Evolutionary conservation across 2,113 vertebrate species (phyloP), one percentile per base, ranked within the genome.

Genomic region (Colistium nudipinnis): DNA sequence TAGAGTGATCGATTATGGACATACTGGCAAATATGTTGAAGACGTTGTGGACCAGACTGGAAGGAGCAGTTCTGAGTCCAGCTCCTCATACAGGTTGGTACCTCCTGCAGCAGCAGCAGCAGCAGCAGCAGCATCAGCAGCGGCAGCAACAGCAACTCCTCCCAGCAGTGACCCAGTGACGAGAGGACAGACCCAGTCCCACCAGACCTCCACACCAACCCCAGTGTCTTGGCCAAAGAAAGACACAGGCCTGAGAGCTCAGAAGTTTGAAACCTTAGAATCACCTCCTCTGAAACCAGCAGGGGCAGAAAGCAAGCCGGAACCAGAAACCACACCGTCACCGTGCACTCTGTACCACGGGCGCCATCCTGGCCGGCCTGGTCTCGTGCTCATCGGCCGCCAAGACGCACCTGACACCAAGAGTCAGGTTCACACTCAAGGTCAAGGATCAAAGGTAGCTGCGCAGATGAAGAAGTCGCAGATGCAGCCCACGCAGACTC

Each of bases 1-100:
- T 69, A 96, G 96, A 83, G 95, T 98, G 12, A 96, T 97, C 44
- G 97, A 98, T 76, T 98, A 98, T 28, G 96, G 96, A 78, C 96
- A 98, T 51, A 94, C 92, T 13, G 94, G 95, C 17, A 96, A 96
- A 78, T 96, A 94, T 6, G 53, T 36, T 14, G 92, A 89, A 1
- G 94, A 91, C 59, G 73, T 88, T 0, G 92, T 92, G 62, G 86
- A 93, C 49, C 92, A 91, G 0, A 66, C 90, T 19, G 77, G 44
- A 77, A 55, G 28, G 0, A 57, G 44, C 35, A n/a, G 48, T 59
- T 51, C 74, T 44, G 22, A 17, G 53, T 9, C 72, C 14, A 30
- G 39, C 25, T 62, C 64, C 20, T 33, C 17, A 0, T 63, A 60
- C 65, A 33, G 39, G 24, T 59, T 73, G 52, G 4, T 14, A 4